Evolutionary conservation across 2,797 vertebrate genomes (phyloP), one percentile per base, ranked within the genome.

Genomic region (Brachyalestes nurse): DNA sequence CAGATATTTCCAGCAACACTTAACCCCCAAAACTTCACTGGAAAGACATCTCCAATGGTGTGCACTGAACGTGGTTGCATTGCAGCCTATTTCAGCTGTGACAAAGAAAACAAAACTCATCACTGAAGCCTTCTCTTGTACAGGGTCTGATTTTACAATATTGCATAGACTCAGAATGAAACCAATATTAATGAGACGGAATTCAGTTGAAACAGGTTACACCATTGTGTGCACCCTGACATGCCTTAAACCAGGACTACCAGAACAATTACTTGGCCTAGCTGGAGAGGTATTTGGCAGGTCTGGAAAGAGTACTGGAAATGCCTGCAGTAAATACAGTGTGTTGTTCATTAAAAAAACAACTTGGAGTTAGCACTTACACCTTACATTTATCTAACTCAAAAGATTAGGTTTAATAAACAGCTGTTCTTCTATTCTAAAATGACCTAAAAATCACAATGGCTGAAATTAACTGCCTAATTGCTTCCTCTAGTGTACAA

Each of bases 71-170:
- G 69, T 65, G 28, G 75, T 45, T 61, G 21, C 66, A 40, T 60
- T 79, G 79, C 82, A 75, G 45, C 9, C 51, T 70, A 17, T 80
- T 57, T 21, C 72, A 72, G 58, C 40, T 80, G 60, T 28, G 71
- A 72, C 73, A 42, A 76, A 38, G 70, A 53, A 76, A 76, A 76
- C 65, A 75, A 64, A 78, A 47, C 66, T 16, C 51, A 55, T 69
- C 64, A 55, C 25, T 65, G 72, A 79, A 64, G 78, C 40, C 82
- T 72, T 40, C 55, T 83, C 78, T 42, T 80, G 77, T 23, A 38
- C 38, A 73, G 49, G 38, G 34, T 28, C 23, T 6, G 62, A 51
- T 81, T 61, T 55, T 64, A 38, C 74, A 81, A 77, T 51, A 17
- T 45, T 72, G n/a, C 38, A 13, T 61, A 58, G 19, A 53, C 12